These are phyloP conservation scores for Eulemur rufifrons DNA, from an alignment of 2,113 vertebrate species.

Conservation along the genomic window DNA sequence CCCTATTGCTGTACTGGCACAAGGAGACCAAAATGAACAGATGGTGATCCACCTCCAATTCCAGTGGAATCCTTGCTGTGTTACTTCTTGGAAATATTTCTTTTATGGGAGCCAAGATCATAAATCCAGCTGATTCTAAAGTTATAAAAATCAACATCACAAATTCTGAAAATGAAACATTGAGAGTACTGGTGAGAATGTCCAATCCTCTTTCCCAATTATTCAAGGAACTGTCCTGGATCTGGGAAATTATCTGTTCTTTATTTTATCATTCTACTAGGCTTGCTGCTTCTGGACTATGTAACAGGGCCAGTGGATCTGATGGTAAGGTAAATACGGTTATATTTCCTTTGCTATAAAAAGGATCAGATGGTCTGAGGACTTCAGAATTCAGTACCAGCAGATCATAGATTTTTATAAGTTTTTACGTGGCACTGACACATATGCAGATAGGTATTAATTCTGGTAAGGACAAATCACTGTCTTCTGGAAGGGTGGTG, in stretches of 20 bases:
- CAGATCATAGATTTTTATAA: neutral
- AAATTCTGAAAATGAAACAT: neutral
- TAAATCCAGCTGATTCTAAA: neutral
- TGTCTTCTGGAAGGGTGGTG: neutral
- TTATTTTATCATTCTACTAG: neutral
- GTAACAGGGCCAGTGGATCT: neutral
- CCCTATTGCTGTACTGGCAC: neutral
- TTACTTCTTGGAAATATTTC: neutral
- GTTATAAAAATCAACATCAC: neutral
- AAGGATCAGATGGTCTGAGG: neutral
- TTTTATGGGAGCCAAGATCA: neutral
- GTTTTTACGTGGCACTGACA: neutral
- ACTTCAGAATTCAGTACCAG: neutral
- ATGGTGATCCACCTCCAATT: neutral
- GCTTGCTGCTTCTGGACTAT: neutral
- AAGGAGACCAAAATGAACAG: neutral
- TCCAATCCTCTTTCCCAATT: neutral
- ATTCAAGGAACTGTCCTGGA: neutral
- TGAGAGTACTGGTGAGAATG: neutral
- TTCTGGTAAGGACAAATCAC: neutral
- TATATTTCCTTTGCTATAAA: neutral
- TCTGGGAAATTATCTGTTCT: neutral
- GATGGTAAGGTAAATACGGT: neutral
- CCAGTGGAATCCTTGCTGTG: neutral
- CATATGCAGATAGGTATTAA: neutral